Conservation (phyloP, 2,797 vertebrate genomes). For the Champsocephalus gunnari region DNA sequence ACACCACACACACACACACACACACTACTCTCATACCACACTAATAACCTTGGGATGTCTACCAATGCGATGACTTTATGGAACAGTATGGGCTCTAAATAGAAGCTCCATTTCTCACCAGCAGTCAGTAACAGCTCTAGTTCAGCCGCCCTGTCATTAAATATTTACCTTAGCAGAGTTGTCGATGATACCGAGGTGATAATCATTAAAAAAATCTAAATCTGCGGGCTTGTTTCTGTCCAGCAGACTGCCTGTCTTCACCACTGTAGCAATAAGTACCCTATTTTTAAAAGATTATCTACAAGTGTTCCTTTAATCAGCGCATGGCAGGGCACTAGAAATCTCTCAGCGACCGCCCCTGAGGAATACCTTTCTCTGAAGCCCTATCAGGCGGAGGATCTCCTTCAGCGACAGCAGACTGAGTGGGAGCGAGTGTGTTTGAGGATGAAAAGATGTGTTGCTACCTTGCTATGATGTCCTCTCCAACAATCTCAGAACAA, state of each 20-base stretch:
- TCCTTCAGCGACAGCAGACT: slow-evolving; percentile 73
- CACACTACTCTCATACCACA: slow-evolving; percentile 75
- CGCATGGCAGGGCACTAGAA: slow-evolving; percentile 71
- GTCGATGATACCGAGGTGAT: slow-evolving; percentile 80
- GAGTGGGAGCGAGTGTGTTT: slow-evolving; percentile 69
- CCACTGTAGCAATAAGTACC: slow-evolving; percentile 64
- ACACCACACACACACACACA: slow-evolving; percentile 65
- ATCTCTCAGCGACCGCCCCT: slow-evolving; percentile 79
- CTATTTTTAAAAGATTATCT: slow-evolving; percentile 81
- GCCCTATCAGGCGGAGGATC: slow-evolving; percentile 83
- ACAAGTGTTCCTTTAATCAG: slow-evolving; percentile 86
- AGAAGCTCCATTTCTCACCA: slow-evolving; percentile 83
- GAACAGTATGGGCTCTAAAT: slow-evolving; percentile 79
- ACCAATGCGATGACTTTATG: slow-evolving; percentile 81
- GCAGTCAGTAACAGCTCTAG: slow-evolving; percentile 83
- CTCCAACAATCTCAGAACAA: slow-evolving; percentile 76
- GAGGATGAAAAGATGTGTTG: slow-evolving; percentile 77
- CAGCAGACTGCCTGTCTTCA: slow-evolving; percentile 28
- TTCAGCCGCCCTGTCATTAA: slow-evolving; percentile 85
- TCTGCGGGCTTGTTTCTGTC: slow-evolving; percentile 45
- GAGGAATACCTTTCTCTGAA: slow-evolving; percentile 82
- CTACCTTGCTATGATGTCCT: slow-evolving; percentile 74
- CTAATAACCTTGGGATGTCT: slow-evolving; percentile 87
- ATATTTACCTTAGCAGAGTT: slow-evolving; percentile 83
- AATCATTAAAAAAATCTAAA: slow-evolving; percentile 81